A percentile compares a stretch with the other conserved stretches of the same genome.
These are phyloP conservation scores for Plestiodon gilberti DNA, from an alignment of 2,113 vertebrate genomes.

Conservation along the genomic window DNA sequence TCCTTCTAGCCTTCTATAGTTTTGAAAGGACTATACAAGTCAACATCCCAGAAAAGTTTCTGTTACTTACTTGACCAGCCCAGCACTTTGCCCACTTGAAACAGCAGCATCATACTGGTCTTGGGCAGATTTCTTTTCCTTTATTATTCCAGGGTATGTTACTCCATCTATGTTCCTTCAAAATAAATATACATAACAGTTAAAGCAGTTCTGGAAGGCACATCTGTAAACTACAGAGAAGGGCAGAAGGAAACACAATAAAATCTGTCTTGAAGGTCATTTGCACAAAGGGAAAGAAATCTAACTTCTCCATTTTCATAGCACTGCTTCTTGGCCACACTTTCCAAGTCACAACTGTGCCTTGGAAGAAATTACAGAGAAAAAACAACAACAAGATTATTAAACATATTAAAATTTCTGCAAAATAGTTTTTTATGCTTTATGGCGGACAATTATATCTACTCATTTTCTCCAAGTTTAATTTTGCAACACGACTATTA, in stretches of 20 bases:
- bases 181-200: slow-evolving; percentile 9
- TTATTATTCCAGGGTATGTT: slow-evolving; percentile 86
- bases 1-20: too few species aligned
- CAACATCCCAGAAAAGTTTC: accelerated
- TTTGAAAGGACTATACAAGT: not conserved
- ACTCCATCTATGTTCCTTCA: slow-evolving; percentile 85
- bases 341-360: not conserved
- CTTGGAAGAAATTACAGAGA: not conserved
- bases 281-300: not conserved
- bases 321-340: not conserved
- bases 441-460: not conserved
- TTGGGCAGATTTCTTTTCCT: slow-evolving; percentile 84
- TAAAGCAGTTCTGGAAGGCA: not conserved
- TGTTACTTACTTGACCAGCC: slow-evolving; percentile 81
- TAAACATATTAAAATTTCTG: not conserved
- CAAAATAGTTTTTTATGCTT: not conserved
- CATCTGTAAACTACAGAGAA: not conserved
- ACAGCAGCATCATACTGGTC: slow-evolving; percentile 80
- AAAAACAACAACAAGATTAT: not conserved
- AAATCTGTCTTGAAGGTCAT: accelerated
- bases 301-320: not conserved
- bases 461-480: not conserved
- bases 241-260: not conserved
- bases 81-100: slow-evolving; percentile 82
- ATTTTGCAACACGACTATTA: not conserved